Evolutionary conservation across 2,888 invertebrate genomes (phyloP).

Genomic region (Antheraea assamensis): DNA sequence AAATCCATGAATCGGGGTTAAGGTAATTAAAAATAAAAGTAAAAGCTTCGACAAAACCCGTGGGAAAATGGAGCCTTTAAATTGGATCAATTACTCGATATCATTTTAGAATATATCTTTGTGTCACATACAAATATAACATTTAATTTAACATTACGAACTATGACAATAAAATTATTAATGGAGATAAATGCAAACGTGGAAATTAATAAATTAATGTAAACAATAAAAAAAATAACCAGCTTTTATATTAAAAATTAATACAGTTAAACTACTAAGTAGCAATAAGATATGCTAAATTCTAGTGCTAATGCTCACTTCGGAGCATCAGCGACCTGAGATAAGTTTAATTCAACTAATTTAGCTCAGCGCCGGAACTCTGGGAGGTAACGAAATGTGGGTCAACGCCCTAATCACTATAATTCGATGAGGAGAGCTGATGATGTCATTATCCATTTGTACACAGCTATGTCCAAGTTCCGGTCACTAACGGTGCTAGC

Average conservation of each 20-base stretch:
- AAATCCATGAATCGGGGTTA: conserved; percentile 16
- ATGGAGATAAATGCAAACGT: background rate
- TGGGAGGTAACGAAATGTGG: conserved; percentile 41
- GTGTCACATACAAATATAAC: background rate
- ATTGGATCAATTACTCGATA: background rate
- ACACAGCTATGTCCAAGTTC: conserved; percentile 35
- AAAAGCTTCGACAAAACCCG: conserved; percentile 9
- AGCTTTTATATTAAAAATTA: no score
- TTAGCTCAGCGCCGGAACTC: conserved; percentile 40
- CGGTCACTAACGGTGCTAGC: conserved; percentile 28
- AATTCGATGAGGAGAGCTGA: conserved; percentile 44
- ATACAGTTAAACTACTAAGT: background rate
- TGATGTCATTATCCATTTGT: conserved; percentile 50
- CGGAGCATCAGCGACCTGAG: conserved; percentile 22
- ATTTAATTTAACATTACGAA: background rate
- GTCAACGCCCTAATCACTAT: conserved; percentile 54
- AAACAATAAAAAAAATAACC: background rate
- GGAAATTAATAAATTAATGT: background rate
- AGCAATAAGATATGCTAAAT: background rate
- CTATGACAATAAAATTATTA: background rate
- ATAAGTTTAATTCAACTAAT: conserved; percentile 36
- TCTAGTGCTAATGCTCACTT: background rate
- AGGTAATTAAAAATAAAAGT: conserved; percentile 8
- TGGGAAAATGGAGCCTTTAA: background rate
- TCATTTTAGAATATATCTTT: background rate